Conservation (phyloP, 2,888 invertebrate genomes). For the Synanthedon myopaeformis region DNA sequence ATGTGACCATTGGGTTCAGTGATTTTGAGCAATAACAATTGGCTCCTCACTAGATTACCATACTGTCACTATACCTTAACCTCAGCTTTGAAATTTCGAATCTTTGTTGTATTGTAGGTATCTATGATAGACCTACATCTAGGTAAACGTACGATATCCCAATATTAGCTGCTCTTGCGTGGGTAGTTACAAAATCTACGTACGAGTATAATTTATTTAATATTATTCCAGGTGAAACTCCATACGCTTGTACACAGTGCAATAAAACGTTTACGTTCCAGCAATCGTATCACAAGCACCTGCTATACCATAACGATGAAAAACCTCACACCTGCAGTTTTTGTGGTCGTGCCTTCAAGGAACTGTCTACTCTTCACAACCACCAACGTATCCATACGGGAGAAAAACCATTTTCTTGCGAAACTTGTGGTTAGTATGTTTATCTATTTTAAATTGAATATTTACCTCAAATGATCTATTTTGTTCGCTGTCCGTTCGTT, state of each 20-base stretch:
- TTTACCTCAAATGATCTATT: too few species aligned
- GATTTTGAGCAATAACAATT: too few species aligned
- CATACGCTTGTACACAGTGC: constrained; percentile 84
- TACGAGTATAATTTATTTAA: background rate
- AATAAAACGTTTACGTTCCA: constrained; percentile 90
- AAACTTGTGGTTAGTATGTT: constrained; percentile 80
- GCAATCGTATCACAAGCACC: constrained; percentile 90
- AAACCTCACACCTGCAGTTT: constrained; percentile 82
- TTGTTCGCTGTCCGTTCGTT: too few species aligned
- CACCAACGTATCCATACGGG: constrained; percentile 88
- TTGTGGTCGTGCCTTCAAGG: constrained; percentile 87
- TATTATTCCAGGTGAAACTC: constrained; percentile 80
- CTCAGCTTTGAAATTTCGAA: too few species aligned
- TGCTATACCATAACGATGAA: constrained; percentile 87
- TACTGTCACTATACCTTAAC: too few species aligned
- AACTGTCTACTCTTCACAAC: constrained; percentile 87
- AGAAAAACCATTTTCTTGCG: constrained; percentile 88
- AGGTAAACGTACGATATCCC: too few species aligned
- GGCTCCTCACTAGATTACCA: too few species aligned
- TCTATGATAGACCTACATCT: too few species aligned
- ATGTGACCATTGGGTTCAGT: too few species aligned
- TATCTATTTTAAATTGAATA: too few species aligned
- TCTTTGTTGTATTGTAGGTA: background rate
- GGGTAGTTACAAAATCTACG: too few species aligned
- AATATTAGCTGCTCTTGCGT: too few species aligned